Evolutionary conservation across 2,888 invertebrate genomes (phyloP), one percentile per base, ranked within the genome.

Genomic region (Gymnocheta viridis): DNA sequence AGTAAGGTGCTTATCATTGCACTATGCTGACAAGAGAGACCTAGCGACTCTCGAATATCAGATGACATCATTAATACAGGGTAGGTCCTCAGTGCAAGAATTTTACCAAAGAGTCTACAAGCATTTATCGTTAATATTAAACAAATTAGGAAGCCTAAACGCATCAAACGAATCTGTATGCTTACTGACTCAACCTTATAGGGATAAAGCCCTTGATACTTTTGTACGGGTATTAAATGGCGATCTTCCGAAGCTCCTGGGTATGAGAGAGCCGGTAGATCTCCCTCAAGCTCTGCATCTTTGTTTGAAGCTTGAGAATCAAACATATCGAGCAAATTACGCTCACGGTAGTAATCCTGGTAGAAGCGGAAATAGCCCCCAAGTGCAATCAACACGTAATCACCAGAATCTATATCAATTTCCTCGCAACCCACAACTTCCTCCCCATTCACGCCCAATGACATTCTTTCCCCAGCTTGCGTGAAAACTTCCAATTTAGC

Each of bases 221-320:
- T 70, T 70, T 27, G 3, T 70, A 12, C 9, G 56, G 44, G 70
- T 17, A 70, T 19, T 56, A 41, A 70, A 70, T 17, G 70, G 56
- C 0, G 56, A 70, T 41, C 41, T 70, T 1, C 70, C 29, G 1
- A 70, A 67, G 10, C 32, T 67, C 14, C 17, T 67, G 2, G 66
- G 56, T 14, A 56, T 70, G n/a, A n/a, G n/a, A n/a, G 70, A 56
- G 19, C 56, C 70, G n/a, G 35, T 41, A 17, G 41, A 41, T 7
- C 69, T 70, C 41, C 27, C 22, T 14, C 51, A 51, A 35, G 32
- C 67, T 12, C 29, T 29, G 2, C 41, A 62, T 17, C 22, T 60
- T 0, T 60, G 60, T 29, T 29, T 66, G 12, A 66, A 69, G 41
- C 38, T 38, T 38, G n/a, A 41, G n/a, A 41, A 41, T n/a, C 14